phyloP scores from a whole-genome alignment of 2,113 vertebrate genomes.

The Nesoenas mayeri region DNA sequence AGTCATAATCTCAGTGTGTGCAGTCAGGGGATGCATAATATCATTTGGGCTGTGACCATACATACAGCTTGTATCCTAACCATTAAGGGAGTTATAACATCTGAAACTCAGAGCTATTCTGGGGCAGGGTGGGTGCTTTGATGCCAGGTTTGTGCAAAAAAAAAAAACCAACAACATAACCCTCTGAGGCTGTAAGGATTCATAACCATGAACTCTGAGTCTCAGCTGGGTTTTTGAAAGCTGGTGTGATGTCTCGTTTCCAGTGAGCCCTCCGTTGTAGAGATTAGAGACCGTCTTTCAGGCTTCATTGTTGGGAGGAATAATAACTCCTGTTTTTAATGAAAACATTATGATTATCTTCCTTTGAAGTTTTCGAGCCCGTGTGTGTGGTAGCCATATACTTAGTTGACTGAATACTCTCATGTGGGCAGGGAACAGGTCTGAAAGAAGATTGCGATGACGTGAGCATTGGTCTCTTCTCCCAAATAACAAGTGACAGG shows the following conservation, averaged over 20 bases:
- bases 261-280: neutral
- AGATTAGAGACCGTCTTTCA: neutral
- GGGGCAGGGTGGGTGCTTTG: neutral
- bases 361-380: neutral
- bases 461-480: too few relatives aligned
- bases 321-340: neutral
- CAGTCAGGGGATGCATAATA: conserved; percentile 64
- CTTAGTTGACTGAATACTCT: neutral
- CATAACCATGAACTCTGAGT: fast-evolving
- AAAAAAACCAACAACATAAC: neutral
- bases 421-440: neutral
- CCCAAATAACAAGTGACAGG: too few relatives aligned
- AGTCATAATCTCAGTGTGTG: conserved; percentile 77
- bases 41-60: conserved; percentile 54
- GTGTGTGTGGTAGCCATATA: fast-evolving
- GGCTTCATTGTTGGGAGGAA: neutral
- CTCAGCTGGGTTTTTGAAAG: neutral
- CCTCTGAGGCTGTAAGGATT: neutral
- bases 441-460: neutral
- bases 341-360: neutral
- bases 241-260: neutral
- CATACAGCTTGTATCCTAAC: neutral
- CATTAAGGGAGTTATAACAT: neutral
- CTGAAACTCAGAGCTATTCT: neutral
- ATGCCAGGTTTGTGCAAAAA: neutral